A percentile compares a stretch with the other conserved stretches of the same genome.
phyloP scores from a whole-genome alignment of 2,797 vertebrate genomes.

The Orestias chungarensis region DNA sequence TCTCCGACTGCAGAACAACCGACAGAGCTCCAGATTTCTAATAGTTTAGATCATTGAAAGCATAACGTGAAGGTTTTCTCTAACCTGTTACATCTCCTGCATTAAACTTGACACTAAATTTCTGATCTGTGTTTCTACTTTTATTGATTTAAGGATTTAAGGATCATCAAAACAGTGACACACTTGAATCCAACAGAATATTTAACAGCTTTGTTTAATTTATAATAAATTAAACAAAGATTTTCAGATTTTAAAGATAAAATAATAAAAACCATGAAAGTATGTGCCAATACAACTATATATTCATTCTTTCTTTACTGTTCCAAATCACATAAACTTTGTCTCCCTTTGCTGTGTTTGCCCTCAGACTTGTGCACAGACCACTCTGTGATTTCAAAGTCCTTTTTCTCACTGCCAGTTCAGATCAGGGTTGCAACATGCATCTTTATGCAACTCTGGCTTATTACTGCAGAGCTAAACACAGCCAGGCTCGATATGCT shows the following conservation, averaged over 20 bases:
- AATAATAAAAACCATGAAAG: background rate
- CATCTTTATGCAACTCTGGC: slow-evolving; percentile 3
- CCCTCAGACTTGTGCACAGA: background rate
- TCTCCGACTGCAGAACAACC: no score
- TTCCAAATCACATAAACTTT: background rate
- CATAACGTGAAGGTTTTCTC: background rate
- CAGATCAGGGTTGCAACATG: slow-evolving; percentile 11
- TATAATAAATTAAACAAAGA: background rate
- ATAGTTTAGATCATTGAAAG: background rate
- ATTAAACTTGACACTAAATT: background rate
- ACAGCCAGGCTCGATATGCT: background rate
- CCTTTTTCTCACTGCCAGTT: background rate
- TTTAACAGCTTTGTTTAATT: background rate
- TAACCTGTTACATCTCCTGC: background rate
- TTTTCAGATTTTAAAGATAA: background rate
- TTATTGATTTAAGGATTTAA: no score
- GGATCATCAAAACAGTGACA: background rate
- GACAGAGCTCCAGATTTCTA: no score
- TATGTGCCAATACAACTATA: accelerated
- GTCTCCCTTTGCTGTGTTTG: slow-evolving; percentile 3
- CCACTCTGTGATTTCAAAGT: background rate
- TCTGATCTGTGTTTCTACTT: background rate
- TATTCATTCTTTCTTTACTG: background rate
- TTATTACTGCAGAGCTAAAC: background rate
- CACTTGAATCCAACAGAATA: background rate